Conservation (phyloP, 2,113 vertebrate species). For the Shinisaurus crocodilurus region DNA sequence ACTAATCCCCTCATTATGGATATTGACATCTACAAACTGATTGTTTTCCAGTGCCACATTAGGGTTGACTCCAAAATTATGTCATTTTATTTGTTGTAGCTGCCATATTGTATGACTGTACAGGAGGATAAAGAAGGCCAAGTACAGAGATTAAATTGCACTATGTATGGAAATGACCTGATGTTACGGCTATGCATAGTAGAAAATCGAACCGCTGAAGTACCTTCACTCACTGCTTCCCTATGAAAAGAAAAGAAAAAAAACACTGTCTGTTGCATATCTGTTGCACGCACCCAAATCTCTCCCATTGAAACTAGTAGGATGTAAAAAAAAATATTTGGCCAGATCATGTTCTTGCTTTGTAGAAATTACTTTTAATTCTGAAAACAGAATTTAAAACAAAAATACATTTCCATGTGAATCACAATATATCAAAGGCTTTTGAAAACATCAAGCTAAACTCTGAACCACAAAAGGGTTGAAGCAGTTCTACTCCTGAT, state of each 20-base stretch:
- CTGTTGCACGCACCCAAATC: background rate
- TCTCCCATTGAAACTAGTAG: background rate
- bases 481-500: no score
- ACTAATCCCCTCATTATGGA: constrained; percentile 38
- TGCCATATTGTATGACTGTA: background rate
- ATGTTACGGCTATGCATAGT: background rate
- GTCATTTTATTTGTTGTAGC: background rate
- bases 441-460: background rate
- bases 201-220: background rate
- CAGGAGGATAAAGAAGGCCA: background rate
- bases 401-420: background rate
- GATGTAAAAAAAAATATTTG: background rate
- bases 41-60: constrained; percentile 8
- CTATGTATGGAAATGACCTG: background rate
- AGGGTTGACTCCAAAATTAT: background rate
- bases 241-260: background rate
- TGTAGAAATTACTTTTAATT: background rate
- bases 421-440: no score
- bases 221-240: background rate
- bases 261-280: no score
- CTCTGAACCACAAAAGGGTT: background rate
- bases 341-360: background rate
- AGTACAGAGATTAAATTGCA: constrained; percentile 10
- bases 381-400: background rate
- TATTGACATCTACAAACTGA: constrained; percentile 35